Base-by-base conservation (phyloP, 2,113 vertebrate species). In the Delphinus delphis region DNA sequence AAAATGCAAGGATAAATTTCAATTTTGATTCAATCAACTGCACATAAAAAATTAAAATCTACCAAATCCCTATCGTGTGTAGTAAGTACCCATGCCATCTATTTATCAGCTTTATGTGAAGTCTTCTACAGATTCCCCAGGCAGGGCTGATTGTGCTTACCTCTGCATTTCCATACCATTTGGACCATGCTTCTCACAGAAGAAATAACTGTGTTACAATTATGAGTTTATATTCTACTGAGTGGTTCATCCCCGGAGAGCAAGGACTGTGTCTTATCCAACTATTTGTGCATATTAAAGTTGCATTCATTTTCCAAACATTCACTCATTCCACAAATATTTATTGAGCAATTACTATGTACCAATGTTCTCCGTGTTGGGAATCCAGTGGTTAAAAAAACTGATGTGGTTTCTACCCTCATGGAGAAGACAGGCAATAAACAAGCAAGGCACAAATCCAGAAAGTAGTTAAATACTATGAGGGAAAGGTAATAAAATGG, bases 1-100 rank as follows among this genome's bases (percentile, higher is more conserved):
- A 82, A 96, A 88, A 88, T 77, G 38, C 44, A 91, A 82, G 38
- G 44, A 84, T 90, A 92, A 76, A 90, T 97, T 95, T 91, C 12
- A 33, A 50, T 88, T 70, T 96, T 44, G 81, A 82, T 68, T 82
- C 33, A 67, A 36, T 93, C 11, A 47, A 41, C 14, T 50, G 58
- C 8, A 58, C 25, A 88, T 63, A 84, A 68, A 70, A 88, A 47
- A 26, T 58, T 60, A 82, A 58, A 70, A 84, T 80, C 31, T 67
- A 58, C 7, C 47, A 88, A 82, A 25, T 62, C 9, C n/a, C 15
- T 65, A 2, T 53, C 17, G 21, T 82, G 2, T 25, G n/a, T 53
- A 53, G 15, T 53, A 8, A 20, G 25, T 67, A n/a, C 28, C 33
- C 47, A 74, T 18, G 26, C 28, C 28, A n/a, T 38, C 41, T 65